These are phyloP conservation scores for Bufo bufo DNA, from an alignment of 2,113 vertebrate species.

Conservation along the genomic window DNA sequence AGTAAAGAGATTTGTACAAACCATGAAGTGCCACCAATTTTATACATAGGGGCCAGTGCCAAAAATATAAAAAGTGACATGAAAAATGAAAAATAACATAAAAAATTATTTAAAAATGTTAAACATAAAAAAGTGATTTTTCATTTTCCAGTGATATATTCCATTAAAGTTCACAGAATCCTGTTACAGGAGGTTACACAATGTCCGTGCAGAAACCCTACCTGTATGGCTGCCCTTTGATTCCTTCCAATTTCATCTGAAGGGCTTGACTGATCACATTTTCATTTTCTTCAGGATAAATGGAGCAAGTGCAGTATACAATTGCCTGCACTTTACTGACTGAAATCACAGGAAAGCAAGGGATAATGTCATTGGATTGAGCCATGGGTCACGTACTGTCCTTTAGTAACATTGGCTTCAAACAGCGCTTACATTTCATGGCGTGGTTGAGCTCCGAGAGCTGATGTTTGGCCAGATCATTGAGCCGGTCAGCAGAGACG, in stretches of 20 bases:
- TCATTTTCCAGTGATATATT: too few species aligned
- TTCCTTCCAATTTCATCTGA: conserved; percentile 66
- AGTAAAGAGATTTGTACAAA: too few species aligned
- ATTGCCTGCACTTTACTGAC: conserved; percentile 80
- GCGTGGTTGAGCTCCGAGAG: conserved; percentile 79
- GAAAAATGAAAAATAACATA: too few species aligned
- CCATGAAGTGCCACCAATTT: too few species aligned
- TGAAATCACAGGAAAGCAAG: conserved; percentile 60
- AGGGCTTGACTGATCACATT: conserved; percentile 77
- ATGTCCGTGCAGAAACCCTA: conserved; percentile 62
- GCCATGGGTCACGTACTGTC: background rate
- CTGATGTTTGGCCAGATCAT: conserved; percentile 77
- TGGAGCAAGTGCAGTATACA: conserved; percentile 86
- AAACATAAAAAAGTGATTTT: too few species aligned
- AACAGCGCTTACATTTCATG: conserved; percentile 80
- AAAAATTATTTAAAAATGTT: too few species aligned
- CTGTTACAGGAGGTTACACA: background rate
- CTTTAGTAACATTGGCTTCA: background rate
- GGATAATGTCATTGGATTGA: background rate
- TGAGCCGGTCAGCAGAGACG: conserved; percentile 78
- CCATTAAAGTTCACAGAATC: background rate
- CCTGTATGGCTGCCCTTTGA: conserved; percentile 77
- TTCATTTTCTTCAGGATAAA: conserved; percentile 87
- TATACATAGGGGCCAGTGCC: too few species aligned
- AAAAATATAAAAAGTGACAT: too few species aligned